Percentiles rank a stretch among this genome's conserved stretches.
Conservation (phyloP, 2,888 invertebrate genomes). For the Amitus sp. region DNA sequence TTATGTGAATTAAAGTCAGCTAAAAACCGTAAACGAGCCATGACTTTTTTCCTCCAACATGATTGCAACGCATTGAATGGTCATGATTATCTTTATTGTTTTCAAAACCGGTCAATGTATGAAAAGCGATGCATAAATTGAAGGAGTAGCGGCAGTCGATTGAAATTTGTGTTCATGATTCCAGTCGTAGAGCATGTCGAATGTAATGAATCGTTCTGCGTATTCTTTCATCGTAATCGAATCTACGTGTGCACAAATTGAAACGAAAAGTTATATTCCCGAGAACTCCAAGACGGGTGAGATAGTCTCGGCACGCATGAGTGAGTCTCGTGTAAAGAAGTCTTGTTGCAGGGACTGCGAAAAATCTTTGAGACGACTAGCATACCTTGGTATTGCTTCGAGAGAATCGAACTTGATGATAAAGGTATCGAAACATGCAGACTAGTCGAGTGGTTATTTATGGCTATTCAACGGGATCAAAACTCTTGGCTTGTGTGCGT, state of each 20-base stretch:
- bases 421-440: constrained; percentile 23
- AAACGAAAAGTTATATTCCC: constrained; percentile 32
- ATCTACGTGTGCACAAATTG: constrained; percentile 26
- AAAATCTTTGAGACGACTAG: constrained; percentile 28
- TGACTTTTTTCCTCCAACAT: neutral
- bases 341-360: constrained; percentile 16
- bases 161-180: too few relatives aligned
- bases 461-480: constrained; percentile 22
- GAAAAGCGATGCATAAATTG: too few relatives aligned
- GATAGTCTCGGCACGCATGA: constrained; percentile 30
- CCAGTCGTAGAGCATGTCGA: too few relatives aligned
- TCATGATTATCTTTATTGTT: too few relatives aligned
- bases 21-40: constrained; percentile 19
- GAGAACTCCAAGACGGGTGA: constrained; percentile 17
- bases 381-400: constrained; percentile 23
- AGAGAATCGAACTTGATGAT: constrained; percentile 23
- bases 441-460: constrained; percentile 23
- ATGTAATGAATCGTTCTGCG: too few relatives aligned
- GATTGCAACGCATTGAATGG: too few relatives aligned
- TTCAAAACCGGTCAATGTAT: too few relatives aligned
- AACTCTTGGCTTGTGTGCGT: constrained; percentile 13
- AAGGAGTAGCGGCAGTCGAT: too few relatives aligned
- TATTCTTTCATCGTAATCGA: too few relatives aligned
- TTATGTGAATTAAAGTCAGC: constrained; percentile 16
- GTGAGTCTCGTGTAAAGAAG: constrained; percentile 23